Conservation (phyloP, 2,888 invertebrate genomes). For the Norana najaformis region DNA sequence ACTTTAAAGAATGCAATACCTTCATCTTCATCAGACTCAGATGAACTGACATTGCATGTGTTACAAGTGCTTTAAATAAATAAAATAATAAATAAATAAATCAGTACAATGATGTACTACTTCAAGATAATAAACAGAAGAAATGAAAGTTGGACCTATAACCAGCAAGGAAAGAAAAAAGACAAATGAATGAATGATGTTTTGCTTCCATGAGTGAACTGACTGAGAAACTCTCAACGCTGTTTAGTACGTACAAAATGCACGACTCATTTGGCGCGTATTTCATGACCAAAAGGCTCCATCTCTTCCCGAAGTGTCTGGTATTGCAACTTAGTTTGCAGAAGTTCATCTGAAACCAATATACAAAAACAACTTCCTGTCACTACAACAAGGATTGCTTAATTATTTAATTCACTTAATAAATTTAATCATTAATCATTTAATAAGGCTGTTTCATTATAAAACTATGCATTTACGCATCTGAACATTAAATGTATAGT, state of each 20-base stretch:
- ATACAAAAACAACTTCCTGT: not conserved
- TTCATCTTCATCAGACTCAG: too few relatives aligned
- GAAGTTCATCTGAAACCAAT: conserved; percentile 30
- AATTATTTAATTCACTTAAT: not conserved
- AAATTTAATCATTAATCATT: too few relatives aligned
- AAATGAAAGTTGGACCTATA: not conserved
- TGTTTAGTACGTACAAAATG: not conserved
- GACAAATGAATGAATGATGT: not conserved
- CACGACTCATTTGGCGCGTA: conserved; percentile 30
- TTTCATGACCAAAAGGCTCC: conserved; percentile 32
- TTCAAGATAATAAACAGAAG: not conserved
- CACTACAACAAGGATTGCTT: not conserved
- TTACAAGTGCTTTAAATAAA: too few relatives aligned
- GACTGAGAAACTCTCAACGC: not conserved
- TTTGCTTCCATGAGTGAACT: not conserved
- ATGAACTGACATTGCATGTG: too few relatives aligned
- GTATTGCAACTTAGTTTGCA: conserved; percentile 35
- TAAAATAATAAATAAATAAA: too few relatives aligned
- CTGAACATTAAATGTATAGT: not conserved
- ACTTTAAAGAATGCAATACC: too few relatives aligned
- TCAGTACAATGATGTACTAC: too few relatives aligned
- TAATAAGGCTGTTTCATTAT: not conserved
- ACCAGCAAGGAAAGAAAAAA: not conserved
- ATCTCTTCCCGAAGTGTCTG: conserved; percentile 33
- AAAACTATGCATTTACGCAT: not conserved